Conservation (phyloP, 2,888 invertebrate species). For the Drosophila borealis region DNA sequence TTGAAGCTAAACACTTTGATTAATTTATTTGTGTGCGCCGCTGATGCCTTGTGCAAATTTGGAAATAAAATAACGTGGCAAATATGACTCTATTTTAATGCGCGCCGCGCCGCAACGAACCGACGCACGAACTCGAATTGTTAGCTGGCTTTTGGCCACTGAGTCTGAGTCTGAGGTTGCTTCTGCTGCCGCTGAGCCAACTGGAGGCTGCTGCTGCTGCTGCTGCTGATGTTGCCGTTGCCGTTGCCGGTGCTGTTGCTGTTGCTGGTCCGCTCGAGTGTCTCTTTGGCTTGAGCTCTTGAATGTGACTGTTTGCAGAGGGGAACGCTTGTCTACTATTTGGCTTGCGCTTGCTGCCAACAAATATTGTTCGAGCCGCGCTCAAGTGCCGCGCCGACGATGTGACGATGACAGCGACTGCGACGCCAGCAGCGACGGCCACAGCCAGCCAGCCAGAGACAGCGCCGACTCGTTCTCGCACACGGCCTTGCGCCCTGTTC, state of each 20-base stretch:
- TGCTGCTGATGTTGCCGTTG: slow-evolving; percentile 30
- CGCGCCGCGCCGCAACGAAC: slow-evolving; percentile 76
- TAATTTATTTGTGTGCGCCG: slow-evolving; percentile 73
- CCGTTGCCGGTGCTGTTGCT: slow-evolving; percentile 45
- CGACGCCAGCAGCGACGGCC: slow-evolving; percentile 35
- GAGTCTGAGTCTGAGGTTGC: slow-evolving; percentile 65
- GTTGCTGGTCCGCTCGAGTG: slow-evolving; percentile 84
- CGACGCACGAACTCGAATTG: slow-evolving; percentile 79
- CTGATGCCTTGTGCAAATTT: slow-evolving; percentile 68
- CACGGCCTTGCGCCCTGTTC: slow-evolving; percentile 38
- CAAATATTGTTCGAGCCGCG: slow-evolving; percentile 85
- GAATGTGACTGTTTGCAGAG: slow-evolving; percentile 86
- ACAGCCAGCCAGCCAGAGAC: slow-evolving; percentile 24
- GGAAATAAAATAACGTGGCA: slow-evolving; percentile 75
- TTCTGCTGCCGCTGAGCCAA: slow-evolving; percentile 37
- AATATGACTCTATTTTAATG: slow-evolving; percentile 69
- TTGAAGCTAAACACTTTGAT: slow-evolving; percentile 65
- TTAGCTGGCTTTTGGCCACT: slow-evolving; percentile 76
- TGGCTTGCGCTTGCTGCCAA: slow-evolving; percentile 85
- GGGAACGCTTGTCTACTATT: slow-evolving; percentile 86
- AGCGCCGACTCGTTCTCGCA: slow-evolving; percentile 64
- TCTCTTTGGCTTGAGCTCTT: slow-evolving; percentile 85
- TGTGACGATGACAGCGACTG: slow-evolving; percentile 45
- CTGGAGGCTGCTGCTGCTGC: slow-evolving; percentile 34
- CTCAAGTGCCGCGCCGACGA: slow-evolving; percentile 82